Evolutionary conservation across 2,797 vertebrate genomes (phyloP).

Genomic region (Scolopax bukidnonensis): DNA sequence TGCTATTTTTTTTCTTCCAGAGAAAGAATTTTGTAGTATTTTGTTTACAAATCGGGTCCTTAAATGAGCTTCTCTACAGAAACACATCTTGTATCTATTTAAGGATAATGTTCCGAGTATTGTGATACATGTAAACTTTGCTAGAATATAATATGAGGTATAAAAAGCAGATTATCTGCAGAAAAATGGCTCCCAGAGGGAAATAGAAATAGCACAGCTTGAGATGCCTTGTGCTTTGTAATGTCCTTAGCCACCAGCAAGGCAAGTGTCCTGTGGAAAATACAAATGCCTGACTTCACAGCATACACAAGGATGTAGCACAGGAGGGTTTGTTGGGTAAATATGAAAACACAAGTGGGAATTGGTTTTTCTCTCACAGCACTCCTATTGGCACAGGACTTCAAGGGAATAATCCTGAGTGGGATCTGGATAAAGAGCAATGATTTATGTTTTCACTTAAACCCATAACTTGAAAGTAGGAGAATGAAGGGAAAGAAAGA

Average conservation of each 20-base stretch:
- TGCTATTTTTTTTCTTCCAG: not conserved
- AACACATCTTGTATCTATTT: not conserved
- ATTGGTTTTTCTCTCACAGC: not conserved
- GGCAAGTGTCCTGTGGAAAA: slow-evolving; percentile 40
- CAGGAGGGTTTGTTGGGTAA: not conserved
- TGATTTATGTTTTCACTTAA: not conserved
- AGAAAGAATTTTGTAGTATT: not conserved
- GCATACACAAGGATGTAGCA: not conserved
- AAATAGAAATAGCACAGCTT: slow-evolving; percentile 37
- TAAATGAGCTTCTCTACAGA: not conserved
- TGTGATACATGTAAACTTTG: not conserved
- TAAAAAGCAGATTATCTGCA: slow-evolving; percentile 39
- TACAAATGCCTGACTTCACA: slow-evolving; percentile 25
- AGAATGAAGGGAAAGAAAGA: not conserved
- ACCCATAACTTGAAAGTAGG: not conserved
- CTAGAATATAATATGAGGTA: slow-evolving; percentile 10
- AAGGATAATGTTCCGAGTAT: not conserved
- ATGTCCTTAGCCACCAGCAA: slow-evolving; percentile 43
- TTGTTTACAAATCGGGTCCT: not conserved
- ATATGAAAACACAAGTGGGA: not conserved
- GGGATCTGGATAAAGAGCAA: not conserved
- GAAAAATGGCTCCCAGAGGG: slow-evolving; percentile 34
- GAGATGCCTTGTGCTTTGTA: slow-evolving; percentile 7
- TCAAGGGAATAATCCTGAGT: not conserved
- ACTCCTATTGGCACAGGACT: not conserved